Evolutionary conservation across 2,797 vertebrate species (phyloP).

Genomic region (Enteromius argenteus): DNA sequence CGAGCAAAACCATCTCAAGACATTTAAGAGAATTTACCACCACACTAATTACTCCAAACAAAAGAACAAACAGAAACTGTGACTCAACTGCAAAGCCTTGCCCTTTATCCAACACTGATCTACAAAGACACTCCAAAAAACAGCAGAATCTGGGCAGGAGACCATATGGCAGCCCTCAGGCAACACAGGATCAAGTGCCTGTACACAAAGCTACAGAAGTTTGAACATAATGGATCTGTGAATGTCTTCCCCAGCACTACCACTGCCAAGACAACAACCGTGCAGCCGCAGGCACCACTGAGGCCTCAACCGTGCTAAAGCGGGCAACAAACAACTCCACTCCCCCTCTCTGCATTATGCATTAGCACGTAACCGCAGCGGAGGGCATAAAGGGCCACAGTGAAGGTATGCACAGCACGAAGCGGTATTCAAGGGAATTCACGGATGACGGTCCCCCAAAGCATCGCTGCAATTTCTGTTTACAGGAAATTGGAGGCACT

Average conservation of each 20-base stretch:
- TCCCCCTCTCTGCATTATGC: constrained; percentile 4
- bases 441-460: constrained; percentile 33
- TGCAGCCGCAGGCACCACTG: constrained; percentile 10
- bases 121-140: constrained; percentile 8
- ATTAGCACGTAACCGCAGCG: constrained; percentile 18
- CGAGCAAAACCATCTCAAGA: neutral
- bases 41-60: constrained; percentile 21
- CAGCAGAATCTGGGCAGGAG: constrained; percentile 12
- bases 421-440: constrained; percentile 15
- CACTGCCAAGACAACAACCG: neutral
- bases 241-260: neutral
- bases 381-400: neutral
- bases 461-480: constrained; percentile 24
- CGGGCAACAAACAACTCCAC: constrained; percentile 25
- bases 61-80: constrained; percentile 15
- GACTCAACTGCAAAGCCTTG: constrained; percentile 7
- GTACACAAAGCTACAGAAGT: constrained; percentile 13
- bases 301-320: constrained; percentile 19
- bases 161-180: constrained; percentile 45
- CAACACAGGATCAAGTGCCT: constrained; percentile 36
- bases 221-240: constrained; percentile 28
- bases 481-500: constrained; percentile 45
- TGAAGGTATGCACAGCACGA: constrained; percentile 1
- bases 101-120: constrained; percentile 28
- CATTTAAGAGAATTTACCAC: neutral